Percentiles rank a stretch among this genome's conserved stretches.
phyloP scores from a whole-genome alignment of 2,888 invertebrate species.

The Agrochola lychnidis region DNA sequence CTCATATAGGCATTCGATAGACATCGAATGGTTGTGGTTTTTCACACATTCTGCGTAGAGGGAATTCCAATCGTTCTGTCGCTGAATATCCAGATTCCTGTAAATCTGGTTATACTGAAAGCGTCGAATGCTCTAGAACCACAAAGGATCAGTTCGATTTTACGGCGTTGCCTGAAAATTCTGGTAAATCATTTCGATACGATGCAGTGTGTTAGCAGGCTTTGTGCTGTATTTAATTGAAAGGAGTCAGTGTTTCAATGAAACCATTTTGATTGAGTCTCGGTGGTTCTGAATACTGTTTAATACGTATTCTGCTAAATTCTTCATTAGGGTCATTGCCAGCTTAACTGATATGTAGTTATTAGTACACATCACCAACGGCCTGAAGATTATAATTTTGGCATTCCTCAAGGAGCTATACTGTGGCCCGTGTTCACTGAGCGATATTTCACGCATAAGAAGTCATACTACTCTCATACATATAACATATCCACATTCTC shows the following conservation, averaged over 20 bases:
- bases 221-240: conserved; percentile 33
- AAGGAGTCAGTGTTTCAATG: conserved; percentile 18
- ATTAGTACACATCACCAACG: neutral
- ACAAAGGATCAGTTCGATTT: conserved; percentile 30
- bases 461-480: conserved; percentile 27
- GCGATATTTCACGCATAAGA: conserved; percentile 27
- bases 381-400: neutral
- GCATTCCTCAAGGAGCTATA: conserved; percentile 31
- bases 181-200: conserved; percentile 35
- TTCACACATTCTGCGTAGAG: conserved; percentile 46
- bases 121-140: conserved; percentile 24
- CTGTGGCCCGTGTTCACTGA: conserved; percentile 20
- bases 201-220: conserved; percentile 17
- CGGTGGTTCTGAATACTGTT: neutral
- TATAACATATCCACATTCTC: conserved; percentile 42
- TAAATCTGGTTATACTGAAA: conserved; percentile 52
- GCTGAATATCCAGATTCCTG: conserved; percentile 33
- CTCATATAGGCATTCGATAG: conserved; percentile 47
- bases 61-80: conserved; percentile 60
- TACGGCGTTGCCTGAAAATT: conserved; percentile 2
- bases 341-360: neutral
- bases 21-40: conserved; percentile 43
- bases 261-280: conserved; percentile 26
- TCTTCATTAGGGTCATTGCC: neutral
- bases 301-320: neutral